Conservation (phyloP, 2,113 vertebrate species). For the Chiloscyllium plagiosum region DNA sequence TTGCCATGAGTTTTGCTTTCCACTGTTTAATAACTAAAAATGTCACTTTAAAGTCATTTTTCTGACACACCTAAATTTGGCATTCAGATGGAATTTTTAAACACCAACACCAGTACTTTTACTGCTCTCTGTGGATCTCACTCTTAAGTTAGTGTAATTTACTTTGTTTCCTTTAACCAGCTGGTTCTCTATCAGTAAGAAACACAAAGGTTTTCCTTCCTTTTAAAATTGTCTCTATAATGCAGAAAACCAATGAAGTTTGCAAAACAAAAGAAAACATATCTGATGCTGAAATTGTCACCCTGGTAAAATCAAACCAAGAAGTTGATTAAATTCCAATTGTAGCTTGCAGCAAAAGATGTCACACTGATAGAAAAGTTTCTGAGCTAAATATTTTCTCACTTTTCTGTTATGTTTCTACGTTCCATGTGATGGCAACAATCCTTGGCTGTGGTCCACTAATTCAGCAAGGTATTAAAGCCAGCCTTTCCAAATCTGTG, state of each 20-base stretch:
- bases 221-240: background rate
- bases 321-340: background rate
- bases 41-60: background rate
- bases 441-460: background rate
- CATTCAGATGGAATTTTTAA: background rate
- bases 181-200: background rate
- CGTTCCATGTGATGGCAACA: background rate
- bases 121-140: slow-evolving; percentile 21
- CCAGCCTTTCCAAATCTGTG: background rate
- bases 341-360: background rate
- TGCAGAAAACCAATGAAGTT: slow-evolving; percentile 8
- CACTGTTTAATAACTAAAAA: background rate
- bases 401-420: background rate
- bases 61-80: background rate
- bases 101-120: background rate
- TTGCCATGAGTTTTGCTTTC: background rate
- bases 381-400: background rate
- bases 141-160: background rate
- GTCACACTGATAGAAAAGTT: too few relatives aligned
- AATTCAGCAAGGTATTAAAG: background rate
- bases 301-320: background rate
- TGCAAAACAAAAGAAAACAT: background rate
- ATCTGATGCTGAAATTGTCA: background rate
- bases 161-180: slow-evolving; percentile 18
- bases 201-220: slow-evolving; percentile 35